phyloP scores from a whole-genome alignment of 2,797 vertebrate genomes.

The Garrulus glandarius region DNA sequence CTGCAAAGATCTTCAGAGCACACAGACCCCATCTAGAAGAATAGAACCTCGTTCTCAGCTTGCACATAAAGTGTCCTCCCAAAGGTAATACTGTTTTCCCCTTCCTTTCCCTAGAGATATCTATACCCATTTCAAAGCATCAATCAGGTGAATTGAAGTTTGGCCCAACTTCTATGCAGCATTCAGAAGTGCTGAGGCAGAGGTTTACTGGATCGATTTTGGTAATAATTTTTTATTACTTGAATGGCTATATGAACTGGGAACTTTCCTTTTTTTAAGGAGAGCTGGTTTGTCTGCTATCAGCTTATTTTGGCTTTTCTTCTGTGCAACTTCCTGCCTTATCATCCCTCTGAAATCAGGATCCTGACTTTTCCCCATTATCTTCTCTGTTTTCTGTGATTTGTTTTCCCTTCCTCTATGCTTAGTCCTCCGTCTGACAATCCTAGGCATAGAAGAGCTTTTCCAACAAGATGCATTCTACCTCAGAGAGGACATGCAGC shows the following conservation, averaged over 20 bases:
- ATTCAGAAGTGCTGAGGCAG: constrained; percentile 53
- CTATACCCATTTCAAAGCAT: not conserved
- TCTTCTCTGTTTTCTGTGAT: not conserved
- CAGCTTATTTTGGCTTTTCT: not conserved
- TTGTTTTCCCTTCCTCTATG: not conserved
- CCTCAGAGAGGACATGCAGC: not conserved
- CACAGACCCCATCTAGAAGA: not conserved
- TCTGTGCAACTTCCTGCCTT: not conserved
- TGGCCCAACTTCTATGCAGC: constrained; percentile 20
- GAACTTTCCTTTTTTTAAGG: not conserved
- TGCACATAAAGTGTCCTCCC: not conserved
- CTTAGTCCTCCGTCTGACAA: not conserved
- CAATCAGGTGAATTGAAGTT: constrained; percentile 18
- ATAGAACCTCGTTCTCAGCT: not conserved
- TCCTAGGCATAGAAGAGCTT: not conserved
- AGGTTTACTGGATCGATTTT: constrained; percentile 48
- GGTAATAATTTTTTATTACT: constrained; percentile 1
- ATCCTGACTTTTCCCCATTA: not conserved
- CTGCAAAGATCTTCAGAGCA: not conserved
- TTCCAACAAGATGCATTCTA: not conserved
- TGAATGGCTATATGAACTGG: constrained; percentile 5
- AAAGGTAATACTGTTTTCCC: not conserved
- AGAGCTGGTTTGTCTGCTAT: not conserved
- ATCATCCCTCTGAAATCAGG: not conserved
- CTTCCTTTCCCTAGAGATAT: not conserved